Percentiles rank a stretch among this genome's conserved stretches.
phyloP scores from a whole-genome alignment of 1,140 invertebrate species.

The Drosophila littoralis region DNA sequence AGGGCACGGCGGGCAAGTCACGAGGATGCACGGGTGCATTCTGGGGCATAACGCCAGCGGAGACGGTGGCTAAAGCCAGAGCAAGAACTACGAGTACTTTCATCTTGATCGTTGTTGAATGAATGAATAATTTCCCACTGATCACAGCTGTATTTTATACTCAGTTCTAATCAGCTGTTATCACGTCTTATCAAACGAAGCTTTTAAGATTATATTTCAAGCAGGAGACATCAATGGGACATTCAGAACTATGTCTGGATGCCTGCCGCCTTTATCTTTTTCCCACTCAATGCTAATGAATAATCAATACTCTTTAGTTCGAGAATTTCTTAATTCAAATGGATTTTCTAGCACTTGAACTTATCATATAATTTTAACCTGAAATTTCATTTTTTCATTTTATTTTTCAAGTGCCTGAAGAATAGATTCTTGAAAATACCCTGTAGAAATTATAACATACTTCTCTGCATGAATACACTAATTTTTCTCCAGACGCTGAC shows the following conservation, averaged over 20 bases:
- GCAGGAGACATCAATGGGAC: background rate
- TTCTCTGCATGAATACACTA: too few species aligned
- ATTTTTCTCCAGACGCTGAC: too few species aligned
- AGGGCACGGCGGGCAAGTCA: conserved; percentile 37
- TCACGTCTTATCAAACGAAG: conserved; percentile 1
- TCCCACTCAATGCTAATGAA: too few species aligned
- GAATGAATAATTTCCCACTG: conserved; percentile 53
- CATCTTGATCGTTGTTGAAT: conserved; percentile 57
- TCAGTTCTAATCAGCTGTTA: conserved; percentile 25
- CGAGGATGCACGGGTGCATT: conserved; percentile 54
- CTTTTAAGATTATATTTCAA: conserved; percentile 6
- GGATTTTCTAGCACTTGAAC: too few species aligned
- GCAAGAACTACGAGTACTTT: conserved; percentile 75
- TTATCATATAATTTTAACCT: too few species aligned
- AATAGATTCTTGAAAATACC: too few species aligned
- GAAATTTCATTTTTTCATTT: too few species aligned
- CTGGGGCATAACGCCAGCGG: conserved; percentile 61
- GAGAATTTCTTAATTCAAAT: too few species aligned
- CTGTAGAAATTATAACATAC: too few species aligned
- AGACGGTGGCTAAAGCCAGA: conserved; percentile 66
- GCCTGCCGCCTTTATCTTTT: too few species aligned
- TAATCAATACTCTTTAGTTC: too few species aligned
- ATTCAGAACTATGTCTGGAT: background rate
- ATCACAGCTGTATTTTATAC: conserved; percentile 35
- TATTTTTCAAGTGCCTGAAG: too few species aligned